Evolutionary conservation across 2,888 invertebrate species (phyloP), one percentile per base, ranked within the genome.

Genomic region (Caenorhabditis sinica): DNA sequence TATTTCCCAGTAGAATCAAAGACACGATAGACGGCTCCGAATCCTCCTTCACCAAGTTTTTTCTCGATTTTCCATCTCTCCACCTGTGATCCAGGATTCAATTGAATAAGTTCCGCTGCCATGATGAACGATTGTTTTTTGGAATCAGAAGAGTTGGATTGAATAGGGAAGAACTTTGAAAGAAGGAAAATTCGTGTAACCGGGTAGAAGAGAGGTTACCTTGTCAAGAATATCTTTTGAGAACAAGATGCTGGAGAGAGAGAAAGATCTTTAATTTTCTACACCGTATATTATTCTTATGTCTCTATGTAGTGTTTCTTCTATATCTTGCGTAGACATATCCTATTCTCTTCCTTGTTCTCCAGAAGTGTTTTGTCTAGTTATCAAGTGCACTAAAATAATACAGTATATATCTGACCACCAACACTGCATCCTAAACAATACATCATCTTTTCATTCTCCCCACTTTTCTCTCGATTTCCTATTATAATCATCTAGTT

Each of bases 21-120:
- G 23, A 88, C 88, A 60, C 88, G 88, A 83, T 91, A 91, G n/a
- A 65, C 65, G 9, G 65, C 65, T 45, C 65, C 45, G 25, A 65
- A 65, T 28, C 65, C 65, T 28, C 65, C 91, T 73, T 90, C 91
- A 73, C 91, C 91, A 33, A 91, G 83, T 82, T 91, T 91, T 88
- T 91, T 91, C 43, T 88, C 87, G 79, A 90, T 90, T 20, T 85
- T 88, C 90, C 90, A 90, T 33, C 90, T 87, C 60, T 90, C 90
- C 58, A 90, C 88, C 81, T 85, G 74, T n/a, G 45, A 45, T 65
- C 65, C 65, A 49, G 65, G 45, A 43, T 30, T 65, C 45, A 65
- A 30, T 65, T 65, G 65, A 65, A 65, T 65, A 65, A 65, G 65
- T 45, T 43, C 65, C 15, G 25, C 65, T 45, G 63, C 72, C 20